These are phyloP conservation scores for Cebus imitator DNA, from an alignment of 2,113 vertebrate genomes.

Conservation along the genomic window DNA sequence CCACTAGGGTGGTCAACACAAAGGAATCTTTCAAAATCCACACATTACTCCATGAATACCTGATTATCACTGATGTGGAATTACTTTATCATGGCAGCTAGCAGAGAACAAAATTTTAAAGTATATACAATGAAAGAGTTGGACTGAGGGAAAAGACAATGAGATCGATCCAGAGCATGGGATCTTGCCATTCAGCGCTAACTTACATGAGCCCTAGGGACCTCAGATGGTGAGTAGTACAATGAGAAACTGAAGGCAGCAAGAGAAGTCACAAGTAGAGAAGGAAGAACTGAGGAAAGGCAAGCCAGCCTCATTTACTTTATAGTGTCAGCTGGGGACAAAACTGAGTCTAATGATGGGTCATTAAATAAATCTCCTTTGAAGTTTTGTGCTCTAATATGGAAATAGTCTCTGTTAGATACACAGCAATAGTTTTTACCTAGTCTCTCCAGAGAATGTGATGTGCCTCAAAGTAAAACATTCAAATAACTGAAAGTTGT, in stretches of 20 bases:
- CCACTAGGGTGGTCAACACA: background rate
- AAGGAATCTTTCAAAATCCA: background rate
- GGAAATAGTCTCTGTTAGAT: slow-evolving; percentile 11
- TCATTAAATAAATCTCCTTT: slow-evolving; percentile 46
- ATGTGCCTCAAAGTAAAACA: slow-evolving; percentile 24
- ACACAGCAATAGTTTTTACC: slow-evolving; percentile 9
- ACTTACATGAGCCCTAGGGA: background rate
- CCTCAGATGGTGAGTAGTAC: background rate
- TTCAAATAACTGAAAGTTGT: slow-evolving; percentile 36
- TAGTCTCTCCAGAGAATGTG: background rate
- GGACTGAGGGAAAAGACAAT: background rate
- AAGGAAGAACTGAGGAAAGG: background rate
- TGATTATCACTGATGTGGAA: background rate
- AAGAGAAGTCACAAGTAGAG: background rate
- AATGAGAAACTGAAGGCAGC: background rate
- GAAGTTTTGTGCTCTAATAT: slow-evolving; percentile 33
- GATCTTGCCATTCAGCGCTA: background rate
- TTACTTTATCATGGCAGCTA: background rate
- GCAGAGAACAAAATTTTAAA: background rate
- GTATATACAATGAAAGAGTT: background rate
- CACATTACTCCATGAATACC: background rate
- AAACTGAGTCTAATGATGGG: background rate
- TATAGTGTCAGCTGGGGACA: background rate
- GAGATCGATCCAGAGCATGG: background rate
- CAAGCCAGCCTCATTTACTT: background rate